Evolutionary conservation across 2,888 invertebrate genomes (phyloP), one percentile per base, ranked within the genome.

Genomic region (Megaustenia siamemsis): DNA sequence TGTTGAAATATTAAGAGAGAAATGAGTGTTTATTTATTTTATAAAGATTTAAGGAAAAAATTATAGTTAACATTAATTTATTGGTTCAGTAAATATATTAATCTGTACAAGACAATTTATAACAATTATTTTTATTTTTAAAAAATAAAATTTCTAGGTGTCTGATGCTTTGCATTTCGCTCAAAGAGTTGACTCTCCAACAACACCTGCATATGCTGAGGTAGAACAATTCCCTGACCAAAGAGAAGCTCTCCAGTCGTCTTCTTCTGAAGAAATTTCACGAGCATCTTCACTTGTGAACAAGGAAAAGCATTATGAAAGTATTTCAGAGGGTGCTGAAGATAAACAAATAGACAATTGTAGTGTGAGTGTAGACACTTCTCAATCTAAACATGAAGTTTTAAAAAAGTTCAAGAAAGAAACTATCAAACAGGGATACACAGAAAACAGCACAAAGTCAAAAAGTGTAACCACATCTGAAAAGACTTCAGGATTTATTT

Each of bases 151-250:
- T 71, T 43, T n/a, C 32, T 77, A 84, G 84, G 84, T 84, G 18
- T 75, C 80, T 63, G 84, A 84, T 80, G 84, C 80, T 28, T 35
- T 84, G 4, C 84, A 80, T 10, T 45, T 75, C 8, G n/a, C 40
- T 3, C 73, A 84, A 32, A 43, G 80, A 49, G 73, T 63, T 24
- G 75, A 40, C 0, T 43, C 73, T 40, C 66, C 84, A 4, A 68
- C 73, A 35, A 80, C 84, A 21, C 84, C 84, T 53, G 63, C 66
- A 24, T 84, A 84, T 80, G 84, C 66, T 75, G 84, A 84, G 32
- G 80, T 84, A n/a, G 84, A 84, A n/a, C 63, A 69, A 5, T 32
- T 84, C 28, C 24, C 71, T 49, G 32, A 79, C 0, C 43, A 60
- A 10, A 68, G 49, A 35, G 69, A 71, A 56, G 43, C 18, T 15